These are phyloP conservation scores for Pachycephus smyrnensis DNA, from an alignment of 2,888 invertebrate species.

Conservation along the genomic window DNA sequence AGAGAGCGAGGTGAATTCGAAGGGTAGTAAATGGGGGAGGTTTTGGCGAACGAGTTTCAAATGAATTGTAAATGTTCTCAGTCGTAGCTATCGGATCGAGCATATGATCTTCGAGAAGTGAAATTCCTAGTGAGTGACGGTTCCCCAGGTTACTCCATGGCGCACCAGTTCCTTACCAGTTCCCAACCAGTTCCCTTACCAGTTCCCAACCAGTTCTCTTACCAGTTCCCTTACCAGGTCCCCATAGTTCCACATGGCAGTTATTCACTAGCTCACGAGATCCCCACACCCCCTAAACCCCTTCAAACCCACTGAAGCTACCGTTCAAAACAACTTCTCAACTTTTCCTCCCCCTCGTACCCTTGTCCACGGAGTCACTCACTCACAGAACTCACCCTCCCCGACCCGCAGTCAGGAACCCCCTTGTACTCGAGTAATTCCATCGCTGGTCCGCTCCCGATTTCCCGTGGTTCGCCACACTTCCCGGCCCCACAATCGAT, in stretches of 20 bases:
- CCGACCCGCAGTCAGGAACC: neutral
- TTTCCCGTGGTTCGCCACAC: neutral
- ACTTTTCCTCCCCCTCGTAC: conserved; percentile 15
- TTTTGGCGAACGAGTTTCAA: conserved; percentile 22
- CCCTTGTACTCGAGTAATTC: neutral
- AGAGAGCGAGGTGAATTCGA: conserved; percentile 6
- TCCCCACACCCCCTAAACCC: neutral
- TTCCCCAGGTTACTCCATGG: neutral
- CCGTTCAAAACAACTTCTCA: conserved; percentile 34
- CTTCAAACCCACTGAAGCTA: conserved; percentile 31
- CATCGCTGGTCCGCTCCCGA: neutral
- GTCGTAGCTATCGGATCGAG: neutral
- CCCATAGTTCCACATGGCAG: neutral
- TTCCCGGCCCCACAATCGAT: neutral
- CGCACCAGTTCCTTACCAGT: neutral
- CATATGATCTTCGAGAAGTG: conserved; percentile 2
- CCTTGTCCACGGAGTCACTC: neutral
- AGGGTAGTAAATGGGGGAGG: conserved; percentile 10
- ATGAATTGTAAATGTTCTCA: conserved; percentile 29
- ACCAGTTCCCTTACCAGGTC: neutral
- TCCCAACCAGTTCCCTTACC: neutral
- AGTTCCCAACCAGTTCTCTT: neutral
- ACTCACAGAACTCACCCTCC: neutral
- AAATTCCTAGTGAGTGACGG: neutral
- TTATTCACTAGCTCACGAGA: neutral